A percentile compares a stretch with the other conserved stretches of the same genome.
phyloP scores from a whole-genome alignment of 1,140 invertebrate genomes.

The Brachionus angularis region DNA sequence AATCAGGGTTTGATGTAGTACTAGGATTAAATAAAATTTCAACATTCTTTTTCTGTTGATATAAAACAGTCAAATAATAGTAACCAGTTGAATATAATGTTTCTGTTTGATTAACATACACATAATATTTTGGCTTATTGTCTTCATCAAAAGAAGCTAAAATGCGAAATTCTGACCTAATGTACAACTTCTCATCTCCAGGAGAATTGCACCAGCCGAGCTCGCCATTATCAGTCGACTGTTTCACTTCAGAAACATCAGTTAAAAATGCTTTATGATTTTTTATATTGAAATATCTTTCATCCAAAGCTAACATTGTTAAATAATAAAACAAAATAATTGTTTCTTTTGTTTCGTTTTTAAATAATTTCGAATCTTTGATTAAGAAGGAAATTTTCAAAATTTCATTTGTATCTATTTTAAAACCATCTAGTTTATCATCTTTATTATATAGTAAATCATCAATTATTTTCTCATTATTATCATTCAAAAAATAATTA shows the following conservation, averaged over 20 bases:
- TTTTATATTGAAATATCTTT: neutral
- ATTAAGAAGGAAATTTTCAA: constrained; percentile 20
- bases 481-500: no score
- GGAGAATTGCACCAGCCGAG: constrained; percentile 9
- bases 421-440: neutral
- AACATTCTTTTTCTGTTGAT: no score
- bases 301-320: constrained; percentile 20
- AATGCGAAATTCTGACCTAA: constrained; percentile 12
- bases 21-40: no score
- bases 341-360: constrained; percentile 39
- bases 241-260: constrained; percentile 2
- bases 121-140: constrained; percentile 30
- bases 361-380: constrained; percentile 2
- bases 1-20: no score
- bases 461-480: no score
- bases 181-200: constrained; percentile 1
- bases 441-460: no score
- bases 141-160: neutral
- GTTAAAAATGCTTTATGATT: neutral
- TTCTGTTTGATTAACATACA: constrained; percentile 33
- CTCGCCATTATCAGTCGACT: neutral
- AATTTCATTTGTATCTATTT: neutral
- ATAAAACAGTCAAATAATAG: constrained; percentile 39
- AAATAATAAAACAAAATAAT: constrained; percentile 29
- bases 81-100: constrained; percentile 30